Conservation (phyloP, 1,140 invertebrate species). For the Caenorhabditis briggsae region DNA sequence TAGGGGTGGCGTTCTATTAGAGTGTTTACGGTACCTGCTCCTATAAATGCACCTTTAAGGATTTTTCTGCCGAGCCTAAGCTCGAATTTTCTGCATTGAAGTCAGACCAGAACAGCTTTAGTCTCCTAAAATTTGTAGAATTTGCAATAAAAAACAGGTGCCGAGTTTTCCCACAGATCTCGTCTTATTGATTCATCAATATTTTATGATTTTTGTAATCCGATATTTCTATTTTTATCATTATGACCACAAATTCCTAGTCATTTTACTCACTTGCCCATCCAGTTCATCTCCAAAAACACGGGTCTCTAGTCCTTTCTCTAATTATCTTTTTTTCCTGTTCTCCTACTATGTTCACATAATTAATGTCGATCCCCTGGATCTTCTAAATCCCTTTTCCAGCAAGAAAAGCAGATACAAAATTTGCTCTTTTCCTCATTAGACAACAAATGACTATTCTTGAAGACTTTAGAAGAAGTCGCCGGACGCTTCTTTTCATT, state of each 20-base stretch:
- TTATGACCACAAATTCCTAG: background rate
- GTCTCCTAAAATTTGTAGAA: too few species aligned
- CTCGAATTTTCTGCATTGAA: too few species aligned
- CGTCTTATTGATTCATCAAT: slow-evolving; percentile 22
- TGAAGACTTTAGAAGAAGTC: slow-evolving; percentile 39
- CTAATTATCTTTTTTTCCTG: background rate
- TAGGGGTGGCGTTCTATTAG: too few species aligned
- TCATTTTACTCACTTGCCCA: background rate
- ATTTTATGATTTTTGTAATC: slow-evolving; percentile 28
- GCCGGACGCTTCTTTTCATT: slow-evolving; percentile 15
- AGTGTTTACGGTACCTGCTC: too few species aligned
- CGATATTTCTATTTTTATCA: slow-evolving; percentile 43
- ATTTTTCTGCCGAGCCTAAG: too few species aligned
- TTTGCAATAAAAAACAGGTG: background rate
- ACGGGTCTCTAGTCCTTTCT: background rate
- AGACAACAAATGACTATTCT: slow-evolving; percentile 24
- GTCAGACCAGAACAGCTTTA: too few species aligned
- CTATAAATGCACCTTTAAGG: too few species aligned
- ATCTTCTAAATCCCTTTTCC: background rate
- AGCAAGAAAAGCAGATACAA: background rate
- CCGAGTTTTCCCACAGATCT: background rate
- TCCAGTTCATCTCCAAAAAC: background rate
- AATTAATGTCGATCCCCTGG: background rate
- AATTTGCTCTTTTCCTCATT: slow-evolving; percentile 44
- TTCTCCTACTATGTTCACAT: background rate